phyloP scores from a whole-genome alignment of 2,888 invertebrate species.

The Odontomyia ornata region DNA sequence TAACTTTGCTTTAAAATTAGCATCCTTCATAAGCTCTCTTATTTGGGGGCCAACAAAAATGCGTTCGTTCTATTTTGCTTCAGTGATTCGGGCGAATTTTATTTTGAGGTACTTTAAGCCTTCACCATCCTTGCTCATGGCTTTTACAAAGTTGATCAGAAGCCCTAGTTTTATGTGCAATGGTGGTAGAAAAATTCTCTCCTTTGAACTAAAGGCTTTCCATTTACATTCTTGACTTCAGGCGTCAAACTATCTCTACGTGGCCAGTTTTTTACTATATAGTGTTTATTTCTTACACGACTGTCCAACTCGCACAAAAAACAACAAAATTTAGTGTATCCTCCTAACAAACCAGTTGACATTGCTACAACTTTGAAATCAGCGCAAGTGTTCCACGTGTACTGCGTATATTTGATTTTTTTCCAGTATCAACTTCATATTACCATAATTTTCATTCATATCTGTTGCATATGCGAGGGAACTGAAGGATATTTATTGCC shows the following conservation, averaged over 20 bases:
- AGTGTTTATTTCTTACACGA: neutral
- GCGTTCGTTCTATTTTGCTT: conserved; percentile 46
- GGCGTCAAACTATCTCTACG: neutral
- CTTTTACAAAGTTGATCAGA: conserved; percentile 50
- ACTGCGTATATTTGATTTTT: neutral
- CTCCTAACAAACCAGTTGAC: conserved; percentile 22
- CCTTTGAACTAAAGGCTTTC: neutral
- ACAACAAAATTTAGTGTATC: conserved; percentile 30
- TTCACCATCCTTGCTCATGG: conserved; percentile 46
- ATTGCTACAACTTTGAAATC: neutral
- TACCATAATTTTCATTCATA: conserved; percentile 22
- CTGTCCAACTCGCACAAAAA: conserved; percentile 30
- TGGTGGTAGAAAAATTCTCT: conserved; percentile 44
- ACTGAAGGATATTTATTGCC: conserved; percentile 38
- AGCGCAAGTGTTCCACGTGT: neutral
- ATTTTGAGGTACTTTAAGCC: conserved; percentile 47
- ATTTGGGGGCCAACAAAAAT: conserved; percentile 46
- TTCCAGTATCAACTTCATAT: neutral
- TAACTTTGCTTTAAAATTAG: conserved; percentile 20
- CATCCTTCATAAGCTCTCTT: conserved; percentile 33
- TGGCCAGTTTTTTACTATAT: neutral
- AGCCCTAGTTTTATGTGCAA: conserved; percentile 50
- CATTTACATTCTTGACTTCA: neutral
- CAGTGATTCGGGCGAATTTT: conserved; percentile 44
- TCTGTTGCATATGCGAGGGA: neutral